phyloP scores from a whole-genome alignment of 2,888 invertebrate species.

The Dromius quadrimaculatus region DNA sequence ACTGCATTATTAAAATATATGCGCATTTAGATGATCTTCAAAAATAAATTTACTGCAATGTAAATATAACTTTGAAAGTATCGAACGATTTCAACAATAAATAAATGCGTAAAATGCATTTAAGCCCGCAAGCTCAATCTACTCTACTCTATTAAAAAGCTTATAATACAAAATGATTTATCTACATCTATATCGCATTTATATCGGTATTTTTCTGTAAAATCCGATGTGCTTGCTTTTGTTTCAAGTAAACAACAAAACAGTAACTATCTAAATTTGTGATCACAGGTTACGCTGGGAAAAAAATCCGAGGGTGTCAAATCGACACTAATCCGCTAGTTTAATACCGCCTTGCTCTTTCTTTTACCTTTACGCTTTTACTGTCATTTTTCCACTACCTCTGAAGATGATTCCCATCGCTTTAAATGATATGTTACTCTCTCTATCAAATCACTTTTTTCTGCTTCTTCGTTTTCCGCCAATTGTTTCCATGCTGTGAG shows the following conservation, averaged over 20 bases:
- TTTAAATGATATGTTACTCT: constrained; percentile 46
- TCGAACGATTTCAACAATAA: neutral
- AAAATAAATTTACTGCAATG: no score
- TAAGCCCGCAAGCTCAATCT: neutral
- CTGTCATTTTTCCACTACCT: constrained; percentile 18
- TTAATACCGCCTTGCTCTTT: constrained; percentile 6
- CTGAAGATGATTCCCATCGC: constrained; percentile 37
- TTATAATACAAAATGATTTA: constrained; percentile 29
- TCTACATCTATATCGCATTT: constrained; percentile 4
- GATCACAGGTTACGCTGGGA: constrained; percentile 52
- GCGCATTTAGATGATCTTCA: no score
- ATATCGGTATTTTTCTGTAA: constrained; percentile 36
- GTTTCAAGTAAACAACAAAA: constrained; percentile 35
- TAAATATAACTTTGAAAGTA: neutral
- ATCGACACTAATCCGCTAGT: constrained; percentile 18
- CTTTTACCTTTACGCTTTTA: neutral
- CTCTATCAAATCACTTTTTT: neutral
- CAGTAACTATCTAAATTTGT: constrained; percentile 48
- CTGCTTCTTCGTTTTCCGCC: neutral
- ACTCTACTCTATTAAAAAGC: constrained; percentile 34
- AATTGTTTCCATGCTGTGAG: neutral
- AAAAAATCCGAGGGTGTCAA: constrained; percentile 49
- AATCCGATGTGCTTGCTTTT: constrained; percentile 48
- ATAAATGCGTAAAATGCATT: constrained; percentile 9
- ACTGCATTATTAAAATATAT: no score